phyloP scores from a whole-genome alignment of 2,797 vertebrate species.

The Erethizon dorsatum region DNA sequence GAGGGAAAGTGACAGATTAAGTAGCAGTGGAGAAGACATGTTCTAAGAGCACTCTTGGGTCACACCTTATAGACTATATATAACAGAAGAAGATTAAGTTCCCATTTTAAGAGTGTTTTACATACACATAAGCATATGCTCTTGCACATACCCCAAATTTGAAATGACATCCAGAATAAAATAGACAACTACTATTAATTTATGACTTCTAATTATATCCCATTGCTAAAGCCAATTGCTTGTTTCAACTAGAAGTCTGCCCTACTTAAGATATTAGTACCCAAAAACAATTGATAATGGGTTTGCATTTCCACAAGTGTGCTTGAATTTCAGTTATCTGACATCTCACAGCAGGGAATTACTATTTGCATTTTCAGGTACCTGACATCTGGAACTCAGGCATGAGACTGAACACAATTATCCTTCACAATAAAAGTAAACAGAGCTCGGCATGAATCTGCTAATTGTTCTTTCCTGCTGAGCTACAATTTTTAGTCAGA shows the following conservation, averaged over 20 bases:
- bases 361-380: constrained; percentile 81
- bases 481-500: constrained; percentile 74
- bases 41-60: background rate
- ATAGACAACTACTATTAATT: constrained; percentile 64
- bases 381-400: constrained; percentile 80
- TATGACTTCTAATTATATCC: constrained; percentile 66
- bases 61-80: background rate
- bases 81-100: constrained; percentile 10
- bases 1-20: background rate
- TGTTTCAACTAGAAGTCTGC: constrained; percentile 66
- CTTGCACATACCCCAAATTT: background rate
- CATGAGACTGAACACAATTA: constrained; percentile 81
- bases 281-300: constrained; percentile 69
- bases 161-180: constrained; percentile 34
- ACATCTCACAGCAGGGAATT: constrained; percentile 73
- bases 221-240: constrained; percentile 61
- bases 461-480: constrained; percentile 80
- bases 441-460: constrained; percentile 71
- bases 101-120: constrained; percentile 35
- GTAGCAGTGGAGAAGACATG: background rate
- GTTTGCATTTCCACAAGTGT: constrained; percentile 75
- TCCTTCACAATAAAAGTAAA: constrained; percentile 81
- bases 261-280: constrained; percentile 63
- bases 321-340: constrained; percentile 73
- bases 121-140: background rate